Conservation (phyloP, 1,140 invertebrate species). For the Drosophila pachea region DNA sequence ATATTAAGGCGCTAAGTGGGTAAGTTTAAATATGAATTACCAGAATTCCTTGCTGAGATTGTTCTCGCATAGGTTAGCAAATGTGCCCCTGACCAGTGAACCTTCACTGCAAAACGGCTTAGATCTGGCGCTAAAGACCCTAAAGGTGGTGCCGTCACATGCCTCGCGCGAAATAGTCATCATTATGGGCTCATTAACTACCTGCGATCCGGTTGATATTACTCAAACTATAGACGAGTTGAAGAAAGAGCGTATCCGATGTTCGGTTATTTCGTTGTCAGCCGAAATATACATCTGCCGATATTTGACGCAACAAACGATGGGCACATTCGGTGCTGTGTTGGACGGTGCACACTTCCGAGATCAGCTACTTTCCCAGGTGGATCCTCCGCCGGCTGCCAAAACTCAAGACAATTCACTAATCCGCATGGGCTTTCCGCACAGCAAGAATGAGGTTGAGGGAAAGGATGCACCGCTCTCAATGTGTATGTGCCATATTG, state of each 20-base stretch:
- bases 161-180: conserved; percentile 95
- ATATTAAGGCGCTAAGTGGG: conserved; percentile 84
- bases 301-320: conserved; percentile 89
- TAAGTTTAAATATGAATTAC: background rate
- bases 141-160: conserved; percentile 95
- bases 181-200: conserved; percentile 95
- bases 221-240: conserved; percentile 87
- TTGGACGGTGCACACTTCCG: conserved; percentile 95
- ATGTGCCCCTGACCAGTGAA: conserved; percentile 87
- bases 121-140: conserved; percentile 90
- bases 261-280: conserved; percentile 95
- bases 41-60: background rate
- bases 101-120: conserved; percentile 97
- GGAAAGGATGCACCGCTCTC: conserved; percentile 85
- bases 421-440: conserved; percentile 96
- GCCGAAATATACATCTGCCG: conserved; percentile 97
- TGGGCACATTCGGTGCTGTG: conserved; percentile 79
- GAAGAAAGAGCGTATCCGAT: conserved; percentile 88
- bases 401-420: conserved; percentile 89
- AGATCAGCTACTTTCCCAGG: conserved; percentile 87
- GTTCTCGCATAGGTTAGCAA: conserved; percentile 79
- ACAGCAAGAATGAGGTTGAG: conserved; percentile 80
- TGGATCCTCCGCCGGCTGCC: conserved; percentile 92
- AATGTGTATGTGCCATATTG: conserved; percentile 94
- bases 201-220: conserved; percentile 97